These are phyloP conservation scores for Caretta caretta DNA, from an alignment of 2,113 vertebrate genomes.

Conservation along the genomic window DNA sequence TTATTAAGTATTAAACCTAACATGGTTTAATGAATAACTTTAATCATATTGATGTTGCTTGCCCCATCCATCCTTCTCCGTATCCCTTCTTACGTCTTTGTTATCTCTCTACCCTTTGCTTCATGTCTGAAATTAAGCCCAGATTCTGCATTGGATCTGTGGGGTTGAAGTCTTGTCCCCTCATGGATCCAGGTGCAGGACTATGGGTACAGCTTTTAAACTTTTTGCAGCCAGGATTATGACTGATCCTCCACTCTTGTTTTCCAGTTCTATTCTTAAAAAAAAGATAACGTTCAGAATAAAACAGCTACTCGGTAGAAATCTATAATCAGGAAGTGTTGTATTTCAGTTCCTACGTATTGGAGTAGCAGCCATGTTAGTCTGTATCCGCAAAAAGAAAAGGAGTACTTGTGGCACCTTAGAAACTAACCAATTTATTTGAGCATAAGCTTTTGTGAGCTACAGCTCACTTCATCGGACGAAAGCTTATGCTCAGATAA, in stretches of 20 bases:
- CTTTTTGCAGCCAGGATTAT: neutral
- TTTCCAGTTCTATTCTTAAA: neutral
- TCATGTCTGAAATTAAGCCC: neutral
- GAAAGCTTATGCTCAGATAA: no score
- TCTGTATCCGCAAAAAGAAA: no score
- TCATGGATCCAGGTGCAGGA: rapidly evolving
- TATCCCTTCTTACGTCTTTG: neutral
- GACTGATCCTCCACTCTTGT: neutral
- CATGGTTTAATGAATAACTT: neutral
- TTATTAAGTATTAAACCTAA: conserved; percentile 35
- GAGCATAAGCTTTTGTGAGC: no score
- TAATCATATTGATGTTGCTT: neutral
- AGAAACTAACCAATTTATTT: no score
- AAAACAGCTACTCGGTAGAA: neutral
- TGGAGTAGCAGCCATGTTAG: no score
- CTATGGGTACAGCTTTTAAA: neutral
- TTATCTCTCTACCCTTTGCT: neutral
- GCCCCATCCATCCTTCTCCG: neutral
- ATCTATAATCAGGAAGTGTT: neutral
- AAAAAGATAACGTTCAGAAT: neutral
- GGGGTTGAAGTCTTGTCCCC: neutral
- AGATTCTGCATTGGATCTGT: rapidly evolving
- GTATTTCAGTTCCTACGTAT: neutral
- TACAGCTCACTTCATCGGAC: no score
- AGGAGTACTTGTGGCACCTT: no score